Base-by-base conservation (phyloP, 2,113 vertebrate species). In the Felis chaus region DNA sequence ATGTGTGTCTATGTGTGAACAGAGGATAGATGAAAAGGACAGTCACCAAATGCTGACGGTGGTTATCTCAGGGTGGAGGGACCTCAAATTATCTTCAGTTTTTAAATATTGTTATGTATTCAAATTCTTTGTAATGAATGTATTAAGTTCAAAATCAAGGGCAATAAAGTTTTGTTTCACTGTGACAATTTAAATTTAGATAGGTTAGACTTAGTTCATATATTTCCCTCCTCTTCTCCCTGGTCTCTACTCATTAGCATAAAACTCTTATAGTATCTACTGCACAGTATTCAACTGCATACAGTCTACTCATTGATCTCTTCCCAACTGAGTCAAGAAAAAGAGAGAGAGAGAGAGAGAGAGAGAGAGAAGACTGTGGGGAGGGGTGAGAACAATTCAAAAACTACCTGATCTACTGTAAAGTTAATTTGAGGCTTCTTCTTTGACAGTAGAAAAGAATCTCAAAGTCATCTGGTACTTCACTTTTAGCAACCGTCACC, bases 401-500 rank as follows among this genome's bases (percentile, higher is more conserved):
- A 63, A 53, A 25, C n/a, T 86, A 39, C 19, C 18, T 31, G 27
- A 45, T 39, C 21, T 65, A 36, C n/a, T 7, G 3, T 65, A 45
- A 65, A 86, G 82, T 69, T 36, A 81, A 65, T 90, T 11, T 48
- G 48, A 96, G 33, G 2, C 23, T 85, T 55, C 50, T 97, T 87
- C 74, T 92, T 66, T 76, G 41, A 41, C 45, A 87, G 39, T 71
- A 45, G 83, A 92, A 78, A 36, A 71, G n/a, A n/a, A 39, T 73
- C 91, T 93, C 55, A 76, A 96, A 92, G 13, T 83, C 94, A 78
- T 79, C 83, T 48, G 41, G 27, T 36, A 79, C 45, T 79, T 86
- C 29, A 94, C 19, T 95, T 78, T 66, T 19, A 96, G 31, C 61
- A 95, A 89, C 39, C 83, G 73, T 82, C 91, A 97, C 73, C 61